Evolutionary conservation across 2,888 invertebrate species (phyloP), one percentile per base, ranked within the genome.

Genomic region (Parnassius apollo): DNA sequence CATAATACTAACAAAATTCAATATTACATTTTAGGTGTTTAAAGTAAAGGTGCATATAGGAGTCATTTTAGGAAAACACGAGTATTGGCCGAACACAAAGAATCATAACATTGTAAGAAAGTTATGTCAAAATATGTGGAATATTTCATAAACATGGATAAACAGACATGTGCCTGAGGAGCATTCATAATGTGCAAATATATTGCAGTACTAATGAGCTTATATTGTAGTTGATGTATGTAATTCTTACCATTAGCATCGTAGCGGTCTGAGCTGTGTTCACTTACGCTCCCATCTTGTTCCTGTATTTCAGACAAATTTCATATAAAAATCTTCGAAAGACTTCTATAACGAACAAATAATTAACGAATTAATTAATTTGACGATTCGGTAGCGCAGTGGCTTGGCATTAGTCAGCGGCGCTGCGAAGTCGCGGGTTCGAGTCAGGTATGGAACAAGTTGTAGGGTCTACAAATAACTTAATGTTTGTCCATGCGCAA

Each of bases 161-260:
- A 13, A 61, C 50, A 18, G 51, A 50, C 46, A 42, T 48, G 63
- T 63, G 63, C 63, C 56, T 13, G 2, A 44, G 60, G 67, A 61
- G 53, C 66, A 67, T 70, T 69, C 68, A 51, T 53, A 63, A 49
- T 53, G 71, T 71, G 71, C 71, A 62, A 61, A 56, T 57, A 13
- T 55, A 22, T 49, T 54, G 22, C 48, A n/a, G 46, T n/a, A 59
- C 42, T 10, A 50, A 52, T 44, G 46, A 42, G n/a, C 42, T 25
- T 35, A 35, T 35, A 35, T 3, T 22, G 12, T 45, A 3, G 8
- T 57, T 22, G 64, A 66, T 64, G 53, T 60, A 35, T 45, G 11
- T 10, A 49, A 62, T 59, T 64, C 86, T 86, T 81, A 89, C 90
- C 88, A 65, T 69, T 77, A 10, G 73, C 68, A 45, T 86, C 85